These are phyloP conservation scores for Polyergus mexicanus DNA, from an alignment of 1,140 invertebrate species.

Conservation along the genomic window DNA sequence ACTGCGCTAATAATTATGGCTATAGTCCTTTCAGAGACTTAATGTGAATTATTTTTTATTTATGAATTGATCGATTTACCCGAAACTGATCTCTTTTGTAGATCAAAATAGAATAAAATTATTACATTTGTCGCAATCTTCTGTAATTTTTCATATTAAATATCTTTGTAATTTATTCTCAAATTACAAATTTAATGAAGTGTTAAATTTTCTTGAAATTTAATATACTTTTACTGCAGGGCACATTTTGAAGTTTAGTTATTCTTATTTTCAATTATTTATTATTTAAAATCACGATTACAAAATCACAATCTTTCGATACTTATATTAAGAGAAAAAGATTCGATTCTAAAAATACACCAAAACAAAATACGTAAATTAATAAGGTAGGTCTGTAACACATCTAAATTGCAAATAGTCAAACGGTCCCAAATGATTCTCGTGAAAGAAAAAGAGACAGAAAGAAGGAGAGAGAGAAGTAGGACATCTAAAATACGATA, in stretches of 20 bases:
- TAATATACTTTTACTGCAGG: too few relatives aligned
- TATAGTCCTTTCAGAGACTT: not conserved
- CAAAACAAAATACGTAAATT: not conserved
- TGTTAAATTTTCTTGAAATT: not conserved
- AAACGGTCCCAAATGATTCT: not conserved
- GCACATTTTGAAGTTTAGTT: not conserved
- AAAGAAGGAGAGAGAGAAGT: not conserved
- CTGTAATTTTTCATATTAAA: not conserved
- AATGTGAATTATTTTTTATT: constrained; percentile 1
- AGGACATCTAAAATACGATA: not conserved
- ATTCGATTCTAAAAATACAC: not conserved
- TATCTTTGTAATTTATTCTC: not conserved
- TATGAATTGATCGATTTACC: not conserved
- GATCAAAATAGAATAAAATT: not conserved
- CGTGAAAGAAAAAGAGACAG: not conserved
- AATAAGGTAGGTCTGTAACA: not conserved
- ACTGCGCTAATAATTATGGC: not conserved
- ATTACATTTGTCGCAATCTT: not conserved
- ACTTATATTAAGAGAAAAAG: not conserved
- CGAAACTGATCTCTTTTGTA: not conserved
- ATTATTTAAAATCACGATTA: not conserved
- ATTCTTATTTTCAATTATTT: not conserved
- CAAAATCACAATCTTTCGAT: not conserved
- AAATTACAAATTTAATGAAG: not conserved
- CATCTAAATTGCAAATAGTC: constrained; percentile 11